These are phyloP conservation scores for Pseudomyrmex concolor DNA, from an alignment of 1,140 invertebrate genomes.

Conservation along the genomic window DNA sequence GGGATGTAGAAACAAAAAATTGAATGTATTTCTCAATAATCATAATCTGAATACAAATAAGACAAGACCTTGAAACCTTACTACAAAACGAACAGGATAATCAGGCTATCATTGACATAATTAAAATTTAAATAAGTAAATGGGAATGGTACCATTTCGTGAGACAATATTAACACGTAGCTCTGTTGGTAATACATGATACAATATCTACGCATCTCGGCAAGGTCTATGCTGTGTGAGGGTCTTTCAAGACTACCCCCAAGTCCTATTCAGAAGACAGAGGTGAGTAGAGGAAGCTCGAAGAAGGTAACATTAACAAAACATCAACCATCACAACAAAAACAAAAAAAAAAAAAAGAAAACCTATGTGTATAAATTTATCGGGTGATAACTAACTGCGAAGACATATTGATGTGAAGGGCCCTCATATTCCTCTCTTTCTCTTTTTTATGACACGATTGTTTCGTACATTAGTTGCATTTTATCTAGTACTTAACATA, in stretches of 20 bases:
- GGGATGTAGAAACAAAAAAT: too few species aligned
- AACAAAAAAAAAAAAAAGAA: constrained; percentile 58
- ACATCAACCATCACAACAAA: constrained; percentile 71
- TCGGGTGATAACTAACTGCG: constrained; percentile 76
- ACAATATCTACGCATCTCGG: constrained; percentile 86
- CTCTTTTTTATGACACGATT: constrained; percentile 50
- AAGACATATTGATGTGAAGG: constrained; percentile 67
- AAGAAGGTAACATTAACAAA: constrained; percentile 84
- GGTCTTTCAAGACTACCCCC: constrained; percentile 85
- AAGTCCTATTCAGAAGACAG: constrained; percentile 84
- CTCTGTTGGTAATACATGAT: constrained; percentile 86
- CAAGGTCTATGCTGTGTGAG: constrained; percentile 86
- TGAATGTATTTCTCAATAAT: neutral
- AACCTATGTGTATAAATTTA: constrained; percentile 68
- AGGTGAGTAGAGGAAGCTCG: constrained; percentile 84
- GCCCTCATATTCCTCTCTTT: constrained; percentile 67
- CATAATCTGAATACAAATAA: constrained; percentile 10
- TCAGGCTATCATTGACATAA: constrained; percentile 74
- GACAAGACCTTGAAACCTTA: constrained; percentile 66
- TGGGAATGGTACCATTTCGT: constrained; percentile 85
- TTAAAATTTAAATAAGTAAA: constrained; percentile 83
- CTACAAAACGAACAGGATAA: constrained; percentile 39
- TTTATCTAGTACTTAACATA: constrained; percentile 50
- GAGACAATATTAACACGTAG: constrained; percentile 86
- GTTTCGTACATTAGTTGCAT: constrained; percentile 51